A percentile compares a stretch with the other conserved stretches of the same genome.
These are phyloP conservation scores for Boleophthalmus pectinirostris DNA, from an alignment of 2,113 vertebrate genomes.

Conservation along the genomic window DNA sequence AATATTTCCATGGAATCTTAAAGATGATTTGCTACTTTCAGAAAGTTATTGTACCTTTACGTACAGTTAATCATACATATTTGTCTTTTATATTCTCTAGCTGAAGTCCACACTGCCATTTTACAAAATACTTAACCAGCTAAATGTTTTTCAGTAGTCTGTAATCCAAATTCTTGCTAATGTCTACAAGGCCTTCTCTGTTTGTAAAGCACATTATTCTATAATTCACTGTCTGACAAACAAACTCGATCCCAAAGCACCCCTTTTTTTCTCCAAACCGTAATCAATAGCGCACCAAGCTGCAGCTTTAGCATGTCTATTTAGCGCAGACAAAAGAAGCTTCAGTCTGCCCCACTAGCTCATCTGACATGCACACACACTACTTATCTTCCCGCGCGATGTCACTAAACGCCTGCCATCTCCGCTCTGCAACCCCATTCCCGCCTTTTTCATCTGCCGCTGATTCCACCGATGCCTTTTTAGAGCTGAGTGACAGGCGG, in stretches of 20 bases:
- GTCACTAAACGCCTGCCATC: constrained; percentile 72
- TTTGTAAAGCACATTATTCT: neutral
- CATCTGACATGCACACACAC: constrained; percentile 63
- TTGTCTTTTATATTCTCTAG: no score
- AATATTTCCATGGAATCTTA: no score
- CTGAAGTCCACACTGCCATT: neutral
- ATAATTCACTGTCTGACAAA: neutral
- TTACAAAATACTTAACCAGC: neutral
- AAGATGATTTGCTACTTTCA: no score
- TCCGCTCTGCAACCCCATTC: constrained; percentile 65
- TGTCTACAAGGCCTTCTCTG: neutral
- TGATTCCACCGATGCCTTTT: constrained; percentile 54
- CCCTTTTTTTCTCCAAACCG: neutral
- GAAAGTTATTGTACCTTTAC: no score
- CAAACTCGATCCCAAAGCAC: neutral
- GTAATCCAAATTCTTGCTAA: neutral
- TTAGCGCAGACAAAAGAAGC: constrained; percentile 44
- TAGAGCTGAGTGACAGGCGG: constrained; percentile 59
- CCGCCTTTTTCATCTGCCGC: constrained; percentile 67
- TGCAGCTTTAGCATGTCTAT: neutral
- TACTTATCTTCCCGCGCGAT: constrained; percentile 62
- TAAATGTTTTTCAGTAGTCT: neutral
- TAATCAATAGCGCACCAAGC: neutral
- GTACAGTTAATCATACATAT: no score
- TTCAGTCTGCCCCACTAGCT: constrained; percentile 37